Percentiles rank a stretch among this genome's conserved stretches.
Evolutionary conservation across 2,888 invertebrate species (phyloP).

Genomic region (Nemoura dubitans): DNA sequence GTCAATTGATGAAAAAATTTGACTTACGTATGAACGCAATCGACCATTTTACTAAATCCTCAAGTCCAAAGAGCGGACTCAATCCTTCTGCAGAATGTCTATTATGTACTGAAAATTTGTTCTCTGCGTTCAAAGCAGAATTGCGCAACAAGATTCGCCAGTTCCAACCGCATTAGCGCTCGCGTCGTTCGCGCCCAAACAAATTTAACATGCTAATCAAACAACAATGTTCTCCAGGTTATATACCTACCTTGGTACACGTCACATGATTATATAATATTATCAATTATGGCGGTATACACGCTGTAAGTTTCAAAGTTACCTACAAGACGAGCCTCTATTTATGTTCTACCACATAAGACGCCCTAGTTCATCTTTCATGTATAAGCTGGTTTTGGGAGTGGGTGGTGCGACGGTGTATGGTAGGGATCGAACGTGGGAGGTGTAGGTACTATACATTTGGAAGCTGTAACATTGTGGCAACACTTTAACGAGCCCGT

Average conservation of each 20-base stretch:
- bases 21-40: too few relatives aligned
- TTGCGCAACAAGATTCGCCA: not conserved
- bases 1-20: too few relatives aligned
- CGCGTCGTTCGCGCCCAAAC: not conserved
- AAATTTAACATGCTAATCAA: conserved; percentile 12
- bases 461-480: conserved; percentile 3
- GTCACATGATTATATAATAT: conserved; percentile 7
- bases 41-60: too few relatives aligned
- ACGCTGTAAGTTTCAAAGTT: conserved; percentile 20
- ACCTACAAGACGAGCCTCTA: conserved; percentile 20
- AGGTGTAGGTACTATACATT: not conserved
- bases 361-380: conserved; percentile 18
- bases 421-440: conserved; percentile 13
- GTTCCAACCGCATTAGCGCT: not conserved
- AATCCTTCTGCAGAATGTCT: too few relatives aligned
- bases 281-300: not conserved
- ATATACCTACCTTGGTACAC: not conserved
- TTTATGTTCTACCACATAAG: conserved; percentile 4
- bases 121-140: not conserved
- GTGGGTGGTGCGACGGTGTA: not conserved
- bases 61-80: too few relatives aligned
- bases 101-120: too few relatives aligned
- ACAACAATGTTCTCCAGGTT: not conserved
- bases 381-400: not conserved
- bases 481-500: conserved; percentile 44